Evolutionary conservation across 2,888 invertebrate species (phyloP), one percentile per base, ranked within the genome.

Genomic region (Periphyllus acericola): DNA sequence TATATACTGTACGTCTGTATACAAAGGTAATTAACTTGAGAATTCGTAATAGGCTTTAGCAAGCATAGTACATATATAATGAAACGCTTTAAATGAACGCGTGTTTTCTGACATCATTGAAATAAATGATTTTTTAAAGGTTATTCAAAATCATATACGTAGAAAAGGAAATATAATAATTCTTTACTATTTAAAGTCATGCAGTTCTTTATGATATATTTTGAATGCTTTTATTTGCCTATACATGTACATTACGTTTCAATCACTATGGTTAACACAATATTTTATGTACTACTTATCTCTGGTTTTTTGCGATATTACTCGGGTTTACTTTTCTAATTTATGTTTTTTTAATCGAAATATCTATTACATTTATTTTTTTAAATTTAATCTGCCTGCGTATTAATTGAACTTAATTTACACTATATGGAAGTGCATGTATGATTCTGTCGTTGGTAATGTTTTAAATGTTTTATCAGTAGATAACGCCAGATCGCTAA

Each of bases 21-120:
- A 52, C n/a, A 83, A 75, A 83, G 74, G 34, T 83, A 74, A 36
- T 29, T 55, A 40, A 75, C 21, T 29, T n/a, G 14, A n/a, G 60
- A 11, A 40, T 71, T 81, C 40, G 21, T 46, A 81, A 8, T 78
- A 19, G 4, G 40, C 60, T 79, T 60, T 25, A 79, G 55, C 34
- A 34, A 34, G 32, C 32, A 32, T 9, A 78, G 32, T 78, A 21
- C 25, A 25, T 60, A 6, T 36, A 46, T 60, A 60, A 25, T 60
- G 60, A 60, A 60, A 60, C 21, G 60, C 21, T 19, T 21, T 46
- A 46, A 60, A 60, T 25, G 21, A 60, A 60, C 25, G 5, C 4
- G 60, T 60, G 25, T 60, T 60, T 25, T 60, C 21, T 21, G 4
- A 60, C 55, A 60, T 25, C 0, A 60, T 4, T 46, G 0, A 46